Percentiles rank a stretch among this genome's conserved stretches.
Evolutionary conservation across 1,140 invertebrate species (phyloP).

Genomic region (Leptoteleia sp.): DNA sequence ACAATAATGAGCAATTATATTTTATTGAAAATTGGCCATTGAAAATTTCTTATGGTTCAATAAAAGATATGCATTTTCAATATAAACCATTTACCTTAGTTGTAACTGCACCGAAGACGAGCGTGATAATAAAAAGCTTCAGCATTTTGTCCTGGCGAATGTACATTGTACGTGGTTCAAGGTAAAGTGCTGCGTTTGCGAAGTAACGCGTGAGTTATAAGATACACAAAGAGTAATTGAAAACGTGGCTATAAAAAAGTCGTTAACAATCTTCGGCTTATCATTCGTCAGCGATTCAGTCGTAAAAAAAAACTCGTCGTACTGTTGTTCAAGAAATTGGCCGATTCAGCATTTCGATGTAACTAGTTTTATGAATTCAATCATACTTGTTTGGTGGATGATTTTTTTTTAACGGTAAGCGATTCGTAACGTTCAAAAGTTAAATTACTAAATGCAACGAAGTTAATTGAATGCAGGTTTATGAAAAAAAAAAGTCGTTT

Average conservation of each 20-base stretch:
- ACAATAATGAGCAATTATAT: too few relatives aligned
- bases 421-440: constrained; percentile 20
- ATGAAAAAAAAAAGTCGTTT: constrained; percentile 14
- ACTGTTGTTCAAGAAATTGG: background rate
- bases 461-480: constrained; percentile 25
- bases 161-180: background rate
- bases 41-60: too few relatives aligned
- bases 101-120: background rate
- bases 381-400: background rate
- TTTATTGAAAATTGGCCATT: too few relatives aligned
- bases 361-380: background rate
- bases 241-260: background rate
- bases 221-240: background rate
- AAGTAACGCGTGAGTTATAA: background rate
- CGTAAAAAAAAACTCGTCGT: background rate
- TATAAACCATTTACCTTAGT: background rate
- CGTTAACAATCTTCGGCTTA: background rate
- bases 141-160: background rate
- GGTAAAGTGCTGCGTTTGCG: background rate
- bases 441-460: constrained; percentile 4
- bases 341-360: background rate
- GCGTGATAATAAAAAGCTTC: background rate
- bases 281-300: background rate
- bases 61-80: too few relatives aligned
- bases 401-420: background rate